Base-by-base conservation (phyloP, 1,140 invertebrate species). In the Oedothorax gibbosus region DNA sequence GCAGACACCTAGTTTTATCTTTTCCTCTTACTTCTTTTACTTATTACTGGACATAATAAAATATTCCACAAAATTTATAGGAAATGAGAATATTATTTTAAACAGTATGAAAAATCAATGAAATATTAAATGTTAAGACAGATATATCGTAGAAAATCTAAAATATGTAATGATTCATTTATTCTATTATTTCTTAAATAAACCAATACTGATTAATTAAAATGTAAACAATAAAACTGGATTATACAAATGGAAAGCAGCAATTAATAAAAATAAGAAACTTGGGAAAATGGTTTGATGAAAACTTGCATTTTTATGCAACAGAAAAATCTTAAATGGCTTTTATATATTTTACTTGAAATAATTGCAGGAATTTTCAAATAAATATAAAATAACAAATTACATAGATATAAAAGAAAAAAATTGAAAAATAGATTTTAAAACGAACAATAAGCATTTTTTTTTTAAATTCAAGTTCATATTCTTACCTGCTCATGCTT, bases 401-500 rank as follows among this genome's bases (percentile, higher is more conserved):
- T 62, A 62, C 18, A 62, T 12, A 1, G 12, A 62, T 18, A 62
- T n/a, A n/a, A n/a, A n/a, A n/a, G n/a, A n/a, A n/a, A n/a, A n/a
- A n/a, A n/a, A n/a, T 15, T 15, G 6, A 62, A 18, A 15, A 18
- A 6, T 62, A 62, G 12, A 62, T 62, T 62, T 15, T 18, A 62
- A 62, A 18, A 15, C 12, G 3, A 62, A 62, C 12, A 18, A 2
- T 15, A 62, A 62, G 6, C 6, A 15, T 62, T n/a, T n/a, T n/a
- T n/a, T n/a, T n/a, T n/a, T n/a, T 62, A 62, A 62, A 62, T 62
- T 15, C 1, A 62, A 62, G 57, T 15, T 1, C 6, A 62, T 15
- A 57, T 51, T 53, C 69, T 82, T 75, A 83, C 81, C 18, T 15
- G 10, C 57, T 83, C 81, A 83, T 83, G 60, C 66, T 75, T 83